phyloP scores from a whole-genome alignment of 2,888 invertebrate genomes.

The Standfussiana lucernea region DNA sequence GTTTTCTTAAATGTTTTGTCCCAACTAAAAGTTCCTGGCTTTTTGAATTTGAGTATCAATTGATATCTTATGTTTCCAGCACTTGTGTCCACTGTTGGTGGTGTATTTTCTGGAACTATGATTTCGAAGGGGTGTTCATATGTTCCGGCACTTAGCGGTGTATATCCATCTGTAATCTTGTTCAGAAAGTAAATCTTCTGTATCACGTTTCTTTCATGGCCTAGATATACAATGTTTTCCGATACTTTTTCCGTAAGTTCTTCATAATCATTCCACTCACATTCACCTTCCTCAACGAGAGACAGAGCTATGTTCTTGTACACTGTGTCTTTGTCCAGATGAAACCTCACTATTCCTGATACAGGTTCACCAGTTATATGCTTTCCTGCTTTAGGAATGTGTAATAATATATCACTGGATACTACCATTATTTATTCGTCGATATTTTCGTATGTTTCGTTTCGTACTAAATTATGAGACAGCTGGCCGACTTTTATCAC shows the following conservation, averaged over 20 bases:
- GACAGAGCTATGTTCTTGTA: slow-evolving; percentile 65
- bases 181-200: slow-evolving; percentile 28
- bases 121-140: slow-evolving; percentile 45
- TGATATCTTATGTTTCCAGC: slow-evolving; percentile 34
- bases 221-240: not conserved
- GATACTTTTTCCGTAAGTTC: not conserved
- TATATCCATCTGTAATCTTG: slow-evolving; percentile 2
- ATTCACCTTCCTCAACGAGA: slow-evolving; percentile 22
- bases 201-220: slow-evolving; percentile 22
- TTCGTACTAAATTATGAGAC: not conserved
- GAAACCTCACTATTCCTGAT: slow-evolving; percentile 64
- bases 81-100: slow-evolving; percentile 43
- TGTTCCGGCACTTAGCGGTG: slow-evolving; percentile 23
- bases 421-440: slow-evolving; percentile 63
- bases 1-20: slow-evolving; percentile 25
- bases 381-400: slow-evolving; percentile 2
- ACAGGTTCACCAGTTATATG: slow-evolving; percentile 60
- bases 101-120: slow-evolving; percentile 27
- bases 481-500: not conserved
- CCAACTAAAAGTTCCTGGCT: not conserved
- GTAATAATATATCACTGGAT: slow-evolving; percentile 68
- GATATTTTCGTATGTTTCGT: not conserved
- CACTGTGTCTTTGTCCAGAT: slow-evolving; percentile 61
- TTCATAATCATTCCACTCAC: not conserved
- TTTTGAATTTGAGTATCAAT: slow-evolving; percentile 46